These are phyloP conservation scores for Vollenhovia emeryi DNA, from an alignment of 1,140 invertebrate genomes.

Conservation along the genomic window DNA sequence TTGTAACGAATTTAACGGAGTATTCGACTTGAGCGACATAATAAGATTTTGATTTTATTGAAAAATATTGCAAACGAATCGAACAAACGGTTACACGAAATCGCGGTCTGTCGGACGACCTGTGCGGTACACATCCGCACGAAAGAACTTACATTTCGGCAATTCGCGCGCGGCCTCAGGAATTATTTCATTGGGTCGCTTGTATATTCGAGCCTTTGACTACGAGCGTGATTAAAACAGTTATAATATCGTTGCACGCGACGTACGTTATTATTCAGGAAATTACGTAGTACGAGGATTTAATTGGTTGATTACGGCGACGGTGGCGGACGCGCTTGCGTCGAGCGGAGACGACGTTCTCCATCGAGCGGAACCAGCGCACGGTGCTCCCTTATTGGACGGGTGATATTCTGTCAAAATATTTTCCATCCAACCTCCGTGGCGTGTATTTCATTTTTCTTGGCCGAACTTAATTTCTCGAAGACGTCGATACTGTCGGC, in stretches of 20 bases:
- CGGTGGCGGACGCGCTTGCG: neutral
- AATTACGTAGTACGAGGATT: slow-evolving; percentile 64
- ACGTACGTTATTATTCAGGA: slow-evolving; percentile 63
- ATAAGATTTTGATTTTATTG: neutral
- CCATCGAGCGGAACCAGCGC: slow-evolving; percentile 8
- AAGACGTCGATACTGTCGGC: slow-evolving; percentile 47
- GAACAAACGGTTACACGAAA: neutral
- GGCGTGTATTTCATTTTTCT: slow-evolving; percentile 67
- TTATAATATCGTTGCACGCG: slow-evolving; percentile 20
- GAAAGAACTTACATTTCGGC: no score
- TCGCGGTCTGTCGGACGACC: neutral
- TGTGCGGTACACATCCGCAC: no score
- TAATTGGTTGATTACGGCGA: slow-evolving; percentile 58
- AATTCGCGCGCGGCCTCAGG: neutral
- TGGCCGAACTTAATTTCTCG: slow-evolving; percentile 63
- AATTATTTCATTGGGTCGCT: neutral
- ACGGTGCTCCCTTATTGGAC: slow-evolving; percentile 4
- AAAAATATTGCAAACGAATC: no score
- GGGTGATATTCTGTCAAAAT: slow-evolving; percentile 52
- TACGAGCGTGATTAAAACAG: slow-evolving; percentile 47
- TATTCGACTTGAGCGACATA: neutral
- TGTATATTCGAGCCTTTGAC: slow-evolving; percentile 11
- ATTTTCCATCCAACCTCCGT: slow-evolving; percentile 41
- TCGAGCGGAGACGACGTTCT: neutral
- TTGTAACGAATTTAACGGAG: no score